Evolutionary conservation across 1,140 invertebrate genomes (phyloP), one percentile per base, ranked within the genome.

Genomic region (Orchesella cincta): DNA sequence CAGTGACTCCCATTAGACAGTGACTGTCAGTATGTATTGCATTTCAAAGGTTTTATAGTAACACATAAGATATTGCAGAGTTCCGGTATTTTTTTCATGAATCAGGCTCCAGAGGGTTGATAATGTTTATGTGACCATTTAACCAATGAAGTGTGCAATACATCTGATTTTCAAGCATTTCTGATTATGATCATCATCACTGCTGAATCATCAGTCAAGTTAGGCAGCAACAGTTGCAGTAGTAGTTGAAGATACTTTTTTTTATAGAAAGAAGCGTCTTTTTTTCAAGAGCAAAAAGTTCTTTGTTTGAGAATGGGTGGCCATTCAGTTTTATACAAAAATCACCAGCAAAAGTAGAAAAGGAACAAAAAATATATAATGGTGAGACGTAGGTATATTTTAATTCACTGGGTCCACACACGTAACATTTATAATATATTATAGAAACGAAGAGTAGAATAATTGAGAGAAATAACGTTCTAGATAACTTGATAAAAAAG

Each of bases 301-400:
- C 39, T 46, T 46, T 46, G 39, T 46, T 46, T 46, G 39, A 5
- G 39, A 46, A 46, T 46, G 39, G 39, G 18, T 46, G 18, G 18
- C 39, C 39, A 8, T 8, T 46, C 39, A 5, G 23, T 57, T 12
- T 57, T 57, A 26, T 57, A 46, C 18, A 8, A 8, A 26, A 57
- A 57, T 5, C 52, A 57, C 52, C 52, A 57, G 8, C 8, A 57
- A 57, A 23, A 57, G 14, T 14, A 57, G 23, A 57, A 57, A 57
- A n/a, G 23, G 52, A 57, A 26, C 12, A 57, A 57, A 57, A 57
- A 5, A 57, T n/a, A 57, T 57, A 57, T 57, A 57, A 57, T 57
- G 52, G 52, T 26, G 52, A 57, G 52, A 57, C 52, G 52, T 26
- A 57, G 52, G 52, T 57, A 57, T 57, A n/a, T 57, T 57, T 57